A percentile compares a stretch with the other conserved stretches of the same genome.
Evolutionary conservation across 2,888 invertebrate genomes (phyloP).

Genomic region (Drosophila basisetae): DNA sequence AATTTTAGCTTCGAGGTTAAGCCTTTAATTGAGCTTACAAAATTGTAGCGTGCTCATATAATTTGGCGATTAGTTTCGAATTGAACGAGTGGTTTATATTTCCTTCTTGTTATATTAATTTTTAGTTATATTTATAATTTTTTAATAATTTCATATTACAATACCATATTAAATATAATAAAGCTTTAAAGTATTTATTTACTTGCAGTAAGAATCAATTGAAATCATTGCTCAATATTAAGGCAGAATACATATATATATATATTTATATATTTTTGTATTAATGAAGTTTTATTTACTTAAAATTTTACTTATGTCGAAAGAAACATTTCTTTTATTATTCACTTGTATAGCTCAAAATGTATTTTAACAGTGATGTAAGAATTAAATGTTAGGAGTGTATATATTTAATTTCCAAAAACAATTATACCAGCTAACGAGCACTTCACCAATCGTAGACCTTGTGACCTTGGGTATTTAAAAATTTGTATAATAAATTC

Average conservation of each 20-base stretch:
- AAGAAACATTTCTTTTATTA: not conserved
- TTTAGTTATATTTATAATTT: not conserved
- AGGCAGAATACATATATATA: no score
- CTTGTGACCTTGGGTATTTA: slow-evolving; percentile 10
- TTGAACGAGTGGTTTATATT: not conserved
- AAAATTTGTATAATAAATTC: slow-evolving; percentile 18
- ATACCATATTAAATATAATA: not conserved
- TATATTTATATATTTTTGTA: no score
- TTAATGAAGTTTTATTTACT: no score
- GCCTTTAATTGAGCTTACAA: not conserved
- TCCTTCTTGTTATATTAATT: not conserved
- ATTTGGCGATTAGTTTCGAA: not conserved
- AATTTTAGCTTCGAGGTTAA: not conserved
- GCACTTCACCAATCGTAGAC: slow-evolving; percentile 2
- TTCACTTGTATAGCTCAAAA: not conserved
- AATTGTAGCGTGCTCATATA: not conserved
- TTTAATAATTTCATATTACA: not conserved
- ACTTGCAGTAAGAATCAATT: not conserved
- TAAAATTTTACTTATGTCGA: no score
- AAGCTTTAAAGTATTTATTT: not conserved
- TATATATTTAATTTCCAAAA: not conserved
- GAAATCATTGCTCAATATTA: not conserved
- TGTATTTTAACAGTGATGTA: not conserved
- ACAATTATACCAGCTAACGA: not conserved
- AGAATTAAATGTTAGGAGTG: not conserved